These are phyloP conservation scores for Trichonephila inaurata DNA, from an alignment of 1,140 invertebrate genomes.

Conservation along the genomic window DNA sequence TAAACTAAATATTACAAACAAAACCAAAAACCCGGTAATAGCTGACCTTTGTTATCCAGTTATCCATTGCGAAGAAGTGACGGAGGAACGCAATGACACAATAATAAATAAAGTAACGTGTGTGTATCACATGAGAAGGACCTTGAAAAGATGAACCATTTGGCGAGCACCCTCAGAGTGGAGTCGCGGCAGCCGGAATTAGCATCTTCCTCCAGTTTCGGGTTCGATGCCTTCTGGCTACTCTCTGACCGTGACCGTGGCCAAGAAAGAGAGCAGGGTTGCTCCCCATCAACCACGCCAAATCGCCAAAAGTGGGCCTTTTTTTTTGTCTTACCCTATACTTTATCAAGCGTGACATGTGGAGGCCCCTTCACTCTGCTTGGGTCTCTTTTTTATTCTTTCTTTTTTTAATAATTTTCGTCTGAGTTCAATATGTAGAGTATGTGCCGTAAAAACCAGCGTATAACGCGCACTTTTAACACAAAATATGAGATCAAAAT, in stretches of 20 bases:
- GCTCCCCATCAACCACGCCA: not conserved
- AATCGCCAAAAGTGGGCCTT: conserved; percentile 2
- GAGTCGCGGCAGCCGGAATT: conserved; percentile 10
- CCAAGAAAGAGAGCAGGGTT: conserved; percentile 60
- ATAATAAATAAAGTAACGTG: not conserved
- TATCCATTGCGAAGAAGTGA: conserved; percentile 11
- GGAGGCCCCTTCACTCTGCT: no score
- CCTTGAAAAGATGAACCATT: not conserved
- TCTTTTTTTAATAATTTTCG: no score
- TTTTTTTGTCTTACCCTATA: not conserved
- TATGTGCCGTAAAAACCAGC: no score
- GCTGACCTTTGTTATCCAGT: conserved; percentile 32
- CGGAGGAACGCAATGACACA: not conserved
- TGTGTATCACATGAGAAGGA: not conserved
- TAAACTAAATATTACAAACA: not conserved
- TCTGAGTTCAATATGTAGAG: no score
- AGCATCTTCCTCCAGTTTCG: conserved; percentile 35
- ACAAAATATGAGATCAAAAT: no score
- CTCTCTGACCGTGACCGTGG: conserved; percentile 67
- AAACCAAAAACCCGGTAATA: not conserved
- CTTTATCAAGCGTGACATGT: no score
- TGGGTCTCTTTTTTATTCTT: no score
- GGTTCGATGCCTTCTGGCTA: conserved; percentile 69
- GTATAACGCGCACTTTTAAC: no score
- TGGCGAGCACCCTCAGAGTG: not conserved